Evolutionary conservation across 2,888 invertebrate genomes (phyloP).

Genomic region (Scaptomyza polygonia): DNA sequence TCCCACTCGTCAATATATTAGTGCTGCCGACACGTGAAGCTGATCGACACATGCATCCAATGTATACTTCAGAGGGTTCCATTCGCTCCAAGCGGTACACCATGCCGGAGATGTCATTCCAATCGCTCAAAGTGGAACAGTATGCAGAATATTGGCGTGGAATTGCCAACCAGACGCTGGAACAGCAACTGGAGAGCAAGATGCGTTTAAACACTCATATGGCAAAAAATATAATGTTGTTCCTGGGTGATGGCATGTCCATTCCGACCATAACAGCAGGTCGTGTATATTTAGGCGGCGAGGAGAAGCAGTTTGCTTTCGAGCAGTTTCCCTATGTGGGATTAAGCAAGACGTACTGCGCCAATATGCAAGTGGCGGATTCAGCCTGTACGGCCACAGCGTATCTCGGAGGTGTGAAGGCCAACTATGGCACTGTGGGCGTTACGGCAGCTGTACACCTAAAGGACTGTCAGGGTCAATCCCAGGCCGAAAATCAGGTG

Average conservation of each 20-base stretch:
- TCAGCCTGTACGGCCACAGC: constrained; percentile 94
- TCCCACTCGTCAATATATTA: constrained; percentile 10
- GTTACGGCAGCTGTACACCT: constrained; percentile 88
- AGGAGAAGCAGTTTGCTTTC: constrained; percentile 89
- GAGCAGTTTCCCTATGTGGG: constrained; percentile 91
- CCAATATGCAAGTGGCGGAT: constrained; percentile 92
- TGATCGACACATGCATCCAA: constrained; percentile 82
- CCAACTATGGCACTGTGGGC: constrained; percentile 91
- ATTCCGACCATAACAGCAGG: constrained; percentile 92
- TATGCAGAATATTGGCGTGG: constrained; percentile 84
- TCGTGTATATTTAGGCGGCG: constrained; percentile 91
- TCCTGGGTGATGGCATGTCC: constrained; percentile 94
- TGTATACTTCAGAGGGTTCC: constrained; percentile 26
- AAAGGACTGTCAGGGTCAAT: constrained; percentile 88
- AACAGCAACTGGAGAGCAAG: constrained; percentile 81
- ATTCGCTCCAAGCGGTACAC: constrained; percentile 67
- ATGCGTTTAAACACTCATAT: constrained; percentile 80
- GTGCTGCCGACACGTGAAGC: constrained; percentile 37
- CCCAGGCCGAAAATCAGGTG: constrained; percentile 86
- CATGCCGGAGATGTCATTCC: constrained; percentile 81
- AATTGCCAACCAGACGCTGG: constrained; percentile 84
- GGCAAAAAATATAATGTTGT: constrained; percentile 88
- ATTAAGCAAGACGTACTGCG: constrained; percentile 92
- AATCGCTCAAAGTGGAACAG: constrained; percentile 69
- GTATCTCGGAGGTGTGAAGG: constrained; percentile 91